phyloP scores from a whole-genome alignment of 2,113 vertebrate genomes.

The Bujurquina vittata region DNA sequence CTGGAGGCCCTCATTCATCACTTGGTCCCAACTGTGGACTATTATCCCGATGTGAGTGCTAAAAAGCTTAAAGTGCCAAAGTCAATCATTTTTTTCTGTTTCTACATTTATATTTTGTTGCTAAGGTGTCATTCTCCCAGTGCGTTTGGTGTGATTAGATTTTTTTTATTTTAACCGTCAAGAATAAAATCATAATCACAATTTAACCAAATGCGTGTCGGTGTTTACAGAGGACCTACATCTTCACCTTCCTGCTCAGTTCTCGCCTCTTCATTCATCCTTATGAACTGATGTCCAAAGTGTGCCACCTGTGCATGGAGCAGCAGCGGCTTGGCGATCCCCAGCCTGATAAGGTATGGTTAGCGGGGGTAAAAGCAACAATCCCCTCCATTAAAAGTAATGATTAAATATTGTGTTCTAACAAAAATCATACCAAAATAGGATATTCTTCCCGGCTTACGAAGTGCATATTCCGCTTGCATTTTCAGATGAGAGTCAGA shows the following conservation, averaged over 20 bases:
- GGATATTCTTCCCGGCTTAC: not conserved
- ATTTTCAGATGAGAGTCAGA: slow-evolving; percentile 80
- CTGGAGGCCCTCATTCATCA: slow-evolving; percentile 94
- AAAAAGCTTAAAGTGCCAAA: not conserved
- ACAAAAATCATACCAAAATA: not conserved
- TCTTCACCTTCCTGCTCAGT: slow-evolving; percentile 95
- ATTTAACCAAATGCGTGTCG: rapidly evolving
- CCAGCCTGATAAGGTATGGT: slow-evolving; percentile 86
- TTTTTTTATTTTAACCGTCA: not conserved
- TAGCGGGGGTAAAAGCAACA: too few species aligned
- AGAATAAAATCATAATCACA: not conserved
- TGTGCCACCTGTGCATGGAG: slow-evolving; percentile 88
- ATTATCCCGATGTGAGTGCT: slow-evolving; percentile 92
- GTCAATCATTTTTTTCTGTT: too few species aligned
- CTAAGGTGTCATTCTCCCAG: not conserved
- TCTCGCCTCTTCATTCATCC: slow-evolving; percentile 93
- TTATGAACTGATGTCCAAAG: slow-evolving; percentile 89
- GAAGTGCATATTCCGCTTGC: not conserved
- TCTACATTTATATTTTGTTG: not conserved
- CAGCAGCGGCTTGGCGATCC: slow-evolving; percentile 86
- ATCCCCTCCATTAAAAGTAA: not conserved
- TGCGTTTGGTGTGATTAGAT: not conserved
- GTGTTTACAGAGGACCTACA: slow-evolving; percentile 87
- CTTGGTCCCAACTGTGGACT: slow-evolving; percentile 90
- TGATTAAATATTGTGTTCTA: not conserved